Percentiles rank a stretch among this genome's conserved stretches.
These are phyloP conservation scores for Nanorana parkeri DNA, from an alignment of 2,113 vertebrate species.

Conservation along the genomic window DNA sequence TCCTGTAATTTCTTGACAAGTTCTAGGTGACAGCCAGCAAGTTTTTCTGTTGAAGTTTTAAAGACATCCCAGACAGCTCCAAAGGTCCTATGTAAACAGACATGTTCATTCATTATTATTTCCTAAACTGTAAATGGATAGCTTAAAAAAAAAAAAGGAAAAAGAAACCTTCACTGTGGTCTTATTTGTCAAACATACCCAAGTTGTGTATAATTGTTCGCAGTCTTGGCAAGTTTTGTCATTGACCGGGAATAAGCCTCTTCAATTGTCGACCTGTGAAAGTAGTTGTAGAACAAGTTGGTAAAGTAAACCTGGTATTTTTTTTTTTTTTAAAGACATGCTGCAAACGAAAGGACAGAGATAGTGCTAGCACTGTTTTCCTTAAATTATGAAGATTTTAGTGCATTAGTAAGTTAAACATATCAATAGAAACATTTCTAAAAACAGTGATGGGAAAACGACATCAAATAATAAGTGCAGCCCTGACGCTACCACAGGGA, in stretches of 20 bases:
- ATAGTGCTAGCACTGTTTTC: too few species aligned
- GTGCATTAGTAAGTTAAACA: too few species aligned
- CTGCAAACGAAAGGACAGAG: too few species aligned
- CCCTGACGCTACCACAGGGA: too few species aligned
- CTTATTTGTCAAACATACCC: constrained; percentile 80
- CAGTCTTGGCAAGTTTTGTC: constrained; percentile 94
- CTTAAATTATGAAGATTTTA: too few species aligned
- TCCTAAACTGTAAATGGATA: background rate
- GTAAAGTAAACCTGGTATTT: too few species aligned
- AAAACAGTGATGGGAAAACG: too few species aligned
- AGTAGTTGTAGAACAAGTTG: background rate
- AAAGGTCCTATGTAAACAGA: constrained; percentile 83
- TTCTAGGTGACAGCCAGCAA: constrained; percentile 93
- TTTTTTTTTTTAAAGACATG: too few species aligned
- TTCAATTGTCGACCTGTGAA: constrained; percentile 89
- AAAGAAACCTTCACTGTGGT: background rate
- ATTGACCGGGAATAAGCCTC: constrained; percentile 94
- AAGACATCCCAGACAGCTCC: constrained; percentile 96
- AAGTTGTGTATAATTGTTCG: constrained; percentile 92
- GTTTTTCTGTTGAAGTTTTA: constrained; percentile 93
- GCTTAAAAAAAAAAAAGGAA: background rate
- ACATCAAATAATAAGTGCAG: too few species aligned
- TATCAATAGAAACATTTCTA: too few species aligned
- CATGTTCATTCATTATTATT: background rate
- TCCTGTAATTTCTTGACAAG: constrained; percentile 93